Base-by-base conservation (phyloP, 2,888 invertebrate genomes). In the Oscheius sp. region DNA sequence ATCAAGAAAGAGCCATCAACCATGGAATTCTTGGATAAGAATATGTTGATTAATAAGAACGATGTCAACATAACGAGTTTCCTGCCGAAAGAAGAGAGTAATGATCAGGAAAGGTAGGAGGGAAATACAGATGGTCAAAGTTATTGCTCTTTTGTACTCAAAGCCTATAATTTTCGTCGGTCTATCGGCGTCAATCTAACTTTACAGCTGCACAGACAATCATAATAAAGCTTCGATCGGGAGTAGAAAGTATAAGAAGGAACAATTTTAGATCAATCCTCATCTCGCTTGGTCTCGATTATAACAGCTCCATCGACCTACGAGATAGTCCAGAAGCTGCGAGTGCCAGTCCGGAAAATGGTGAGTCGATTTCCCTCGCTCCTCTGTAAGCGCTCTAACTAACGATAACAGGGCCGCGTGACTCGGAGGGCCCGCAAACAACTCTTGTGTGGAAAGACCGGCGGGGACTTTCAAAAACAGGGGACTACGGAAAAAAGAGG, bases 1-100 rank as follows among this genome's bases (percentile, higher is more conserved):
- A 80, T 86, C 36, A 84, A 85, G 67, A 86, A 86, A 71, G 83
- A 70, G 44, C 74, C 80, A 22, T 65, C 68, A 12, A 79, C 80
- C n/a, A 75, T 81, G 41, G 83, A 83, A 36, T 83, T 84, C 49
- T 70, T 83, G 22, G 84, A 83, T 65, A 80, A 81, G 45, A 76
- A 75, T 2, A 80, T 80, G 81, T 68, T 77, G 50, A 75, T 80
- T 9, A 33, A 30, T n/a, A 36, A 24, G 14, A 33, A 47, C 14
- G 59, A 33, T 20, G 50, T 51, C n/a, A 54, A 36, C 2, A 36
- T 56, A 6, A 33, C 51, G 26, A 67, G 67, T 28, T 41, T 72
- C 0, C 45, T 74, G 17, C 75, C 77, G 9, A 75, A 73, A 45
- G 77, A 77, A 33, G 67, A 64, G 2, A 59, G 69, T 3, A 65